These are phyloP conservation scores for Macroramphosus scolopax DNA, from an alignment of 2,797 vertebrate genomes.

Conservation along the genomic window DNA sequence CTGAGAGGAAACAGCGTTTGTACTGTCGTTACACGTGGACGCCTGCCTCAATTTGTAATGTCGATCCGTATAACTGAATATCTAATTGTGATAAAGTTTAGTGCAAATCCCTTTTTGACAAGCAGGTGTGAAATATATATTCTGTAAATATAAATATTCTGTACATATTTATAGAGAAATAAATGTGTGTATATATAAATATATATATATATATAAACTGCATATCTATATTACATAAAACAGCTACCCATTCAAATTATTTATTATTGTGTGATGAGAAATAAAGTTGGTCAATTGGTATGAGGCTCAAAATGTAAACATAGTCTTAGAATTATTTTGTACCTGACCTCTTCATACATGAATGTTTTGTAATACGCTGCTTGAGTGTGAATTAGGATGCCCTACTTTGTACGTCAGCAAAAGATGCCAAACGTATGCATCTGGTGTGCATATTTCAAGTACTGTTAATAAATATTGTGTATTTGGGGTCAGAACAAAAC, in stretches of 20 bases:
- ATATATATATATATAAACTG: constrained; percentile 44
- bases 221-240: constrained; percentile 54
- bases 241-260: constrained; percentile 47
- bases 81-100: constrained; percentile 56
- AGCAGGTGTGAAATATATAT: constrained; percentile 59
- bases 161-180: constrained; percentile 65
- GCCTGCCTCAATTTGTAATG: too few species aligned
- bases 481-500: constrained; percentile 60
- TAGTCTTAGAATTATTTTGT: constrained; percentile 49
- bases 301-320: constrained; percentile 39
- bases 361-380: constrained; percentile 68
- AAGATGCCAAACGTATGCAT: constrained; percentile 71
- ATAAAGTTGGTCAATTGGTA: constrained; percentile 20
- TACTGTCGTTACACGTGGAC: constrained; percentile 32
- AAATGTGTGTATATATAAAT: constrained; percentile 32
- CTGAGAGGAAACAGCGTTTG: constrained; percentile 31
- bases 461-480: constrained; percentile 62
- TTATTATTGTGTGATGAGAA: constrained; percentile 56
- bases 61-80: constrained; percentile 40
- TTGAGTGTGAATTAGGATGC: constrained; percentile 54
- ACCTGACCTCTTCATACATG: constrained; percentile 43
- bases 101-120: constrained; percentile 49
- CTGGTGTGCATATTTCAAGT: constrained; percentile 55
- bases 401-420: constrained; percentile 48
- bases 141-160: constrained; percentile 70